These are phyloP conservation scores for Narcine bancroftii DNA, from an alignment of 2,113 vertebrate genomes.

Conservation along the genomic window DNA sequence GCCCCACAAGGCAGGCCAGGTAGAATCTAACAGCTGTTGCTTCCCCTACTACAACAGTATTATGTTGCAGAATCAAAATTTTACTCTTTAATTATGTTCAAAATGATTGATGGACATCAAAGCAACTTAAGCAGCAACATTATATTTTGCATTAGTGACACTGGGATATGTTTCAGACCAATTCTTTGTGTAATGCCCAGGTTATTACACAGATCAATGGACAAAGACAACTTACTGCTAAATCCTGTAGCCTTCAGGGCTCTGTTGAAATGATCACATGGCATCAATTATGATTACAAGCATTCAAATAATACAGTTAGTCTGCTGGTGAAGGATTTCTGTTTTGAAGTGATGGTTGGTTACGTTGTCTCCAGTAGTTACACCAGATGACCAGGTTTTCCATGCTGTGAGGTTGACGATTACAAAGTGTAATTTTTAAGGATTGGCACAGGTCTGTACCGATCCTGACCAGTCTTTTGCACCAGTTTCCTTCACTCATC, in stretches of 20 bases:
- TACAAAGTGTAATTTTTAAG: neutral
- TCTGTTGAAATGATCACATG: neutral
- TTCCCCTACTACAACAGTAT: constrained; percentile 15
- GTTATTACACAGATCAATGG: neutral
- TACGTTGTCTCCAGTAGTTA: neutral
- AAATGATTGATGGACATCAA: constrained; percentile 23
- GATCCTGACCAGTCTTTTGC: neutral
- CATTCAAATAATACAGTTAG: neutral
- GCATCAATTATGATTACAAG: neutral
- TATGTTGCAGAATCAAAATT: constrained; percentile 21
- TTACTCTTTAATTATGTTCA: constrained; percentile 17
- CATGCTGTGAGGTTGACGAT: neutral
- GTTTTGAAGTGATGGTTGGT: neutral
- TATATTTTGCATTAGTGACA: neutral
- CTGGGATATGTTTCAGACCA: neutral
- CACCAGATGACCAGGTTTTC: neutral
- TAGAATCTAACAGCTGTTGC: neutral
- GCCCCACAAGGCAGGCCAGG: neutral
- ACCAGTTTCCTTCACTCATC: neutral
- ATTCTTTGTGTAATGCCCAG: neutral
- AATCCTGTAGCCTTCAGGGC: neutral
- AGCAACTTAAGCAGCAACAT: neutral
- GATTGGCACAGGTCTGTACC: neutral
- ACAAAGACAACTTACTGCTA: constrained; percentile 1
- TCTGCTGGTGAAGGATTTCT: neutral